Percentiles rank a stretch among this genome's conserved stretches.
Evolutionary conservation across 1,140 invertebrate genomes (phyloP).

Genomic region (Hypsibius dujardini): DNA sequence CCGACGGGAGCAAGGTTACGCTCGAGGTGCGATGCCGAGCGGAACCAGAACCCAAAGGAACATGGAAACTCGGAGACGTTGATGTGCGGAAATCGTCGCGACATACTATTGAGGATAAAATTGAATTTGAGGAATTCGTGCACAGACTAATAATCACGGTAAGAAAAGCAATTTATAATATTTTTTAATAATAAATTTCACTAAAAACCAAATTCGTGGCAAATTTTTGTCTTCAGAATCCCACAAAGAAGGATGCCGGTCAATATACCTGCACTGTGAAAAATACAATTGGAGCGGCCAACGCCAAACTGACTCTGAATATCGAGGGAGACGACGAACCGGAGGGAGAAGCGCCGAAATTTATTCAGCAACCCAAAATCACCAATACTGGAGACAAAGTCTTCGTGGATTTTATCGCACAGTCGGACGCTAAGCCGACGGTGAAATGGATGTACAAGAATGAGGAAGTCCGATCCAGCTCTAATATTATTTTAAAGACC

Average conservation of each 20-base stretch:
- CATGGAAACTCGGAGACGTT: slow-evolving; percentile 52
- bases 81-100: slow-evolving; percentile 54
- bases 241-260: slow-evolving; percentile 80
- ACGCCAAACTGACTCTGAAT: slow-evolving; percentile 86
- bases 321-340: slow-evolving; percentile 62
- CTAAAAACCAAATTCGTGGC: no score
- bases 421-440: not conserved
- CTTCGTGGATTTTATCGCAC: not conserved
- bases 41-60: slow-evolving; percentile 73
- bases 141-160: slow-evolving; percentile 69
- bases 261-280: slow-evolving; percentile 96
- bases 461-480: not conserved
- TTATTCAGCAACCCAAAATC: slow-evolving; percentile 28
- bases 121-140: slow-evolving; percentile 66
- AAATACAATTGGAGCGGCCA: slow-evolving; percentile 81
- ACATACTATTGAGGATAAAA: slow-evolving; percentile 53
- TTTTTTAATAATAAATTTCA: no score
- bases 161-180: slow-evolving; percentile 22
- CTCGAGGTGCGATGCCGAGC: slow-evolving; percentile 92
- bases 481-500: not conserved
- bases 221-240: slow-evolving; percentile 42
- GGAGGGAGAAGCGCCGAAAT: slow-evolving; percentile 22
- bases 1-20: slow-evolving; percentile 84
- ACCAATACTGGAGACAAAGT: slow-evolving; percentile 27
- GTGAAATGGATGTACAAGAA: not conserved